phyloP scores from a whole-genome alignment of 2,113 vertebrate species.

The Leptobrachium ailaonicum region DNA sequence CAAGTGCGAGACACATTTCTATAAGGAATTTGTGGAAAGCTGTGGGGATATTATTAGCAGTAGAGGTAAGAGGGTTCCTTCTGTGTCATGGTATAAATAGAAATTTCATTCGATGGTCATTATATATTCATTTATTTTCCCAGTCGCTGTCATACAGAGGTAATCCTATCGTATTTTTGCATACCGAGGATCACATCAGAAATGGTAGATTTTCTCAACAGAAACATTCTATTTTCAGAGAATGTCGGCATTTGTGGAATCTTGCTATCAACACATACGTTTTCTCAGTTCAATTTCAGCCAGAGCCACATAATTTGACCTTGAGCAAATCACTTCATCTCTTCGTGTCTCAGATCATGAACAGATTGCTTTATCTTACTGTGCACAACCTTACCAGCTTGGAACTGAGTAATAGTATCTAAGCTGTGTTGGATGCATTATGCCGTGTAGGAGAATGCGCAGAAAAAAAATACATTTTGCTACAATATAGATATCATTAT shows the following conservation, averaged over 20 bases:
- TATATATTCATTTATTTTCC: too few species aligned
- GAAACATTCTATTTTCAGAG: neutral
- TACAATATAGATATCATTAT: slow-evolving; percentile 8
- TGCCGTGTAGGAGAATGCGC: slow-evolving; percentile 10
- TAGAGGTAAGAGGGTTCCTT: too few species aligned
- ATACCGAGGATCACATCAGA: too few species aligned
- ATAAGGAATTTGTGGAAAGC: too few species aligned
- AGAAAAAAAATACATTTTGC: slow-evolving; percentile 11
- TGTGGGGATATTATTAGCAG: too few species aligned
- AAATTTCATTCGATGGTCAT: too few species aligned
- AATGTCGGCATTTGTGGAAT: neutral
- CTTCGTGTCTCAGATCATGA: slow-evolving; percentile 28
- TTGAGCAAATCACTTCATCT: slow-evolving; percentile 44
- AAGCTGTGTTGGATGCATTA: neutral
- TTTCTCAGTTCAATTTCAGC: slow-evolving; percentile 20
- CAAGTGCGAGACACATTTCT: too few species aligned
- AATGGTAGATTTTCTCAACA: neutral
- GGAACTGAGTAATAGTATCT: slow-evolving; percentile 17
- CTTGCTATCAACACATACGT: slow-evolving; percentile 8
- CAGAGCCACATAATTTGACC: slow-evolving; percentile 23
- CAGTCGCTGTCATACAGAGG: too few species aligned
- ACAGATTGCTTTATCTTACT: slow-evolving; percentile 38
- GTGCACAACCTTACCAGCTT: slow-evolving; percentile 25
- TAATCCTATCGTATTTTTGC: too few species aligned
- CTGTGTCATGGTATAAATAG: too few species aligned